phyloP scores from a whole-genome alignment of 2,113 vertebrate genomes.

The Morone saxatilis region DNA sequence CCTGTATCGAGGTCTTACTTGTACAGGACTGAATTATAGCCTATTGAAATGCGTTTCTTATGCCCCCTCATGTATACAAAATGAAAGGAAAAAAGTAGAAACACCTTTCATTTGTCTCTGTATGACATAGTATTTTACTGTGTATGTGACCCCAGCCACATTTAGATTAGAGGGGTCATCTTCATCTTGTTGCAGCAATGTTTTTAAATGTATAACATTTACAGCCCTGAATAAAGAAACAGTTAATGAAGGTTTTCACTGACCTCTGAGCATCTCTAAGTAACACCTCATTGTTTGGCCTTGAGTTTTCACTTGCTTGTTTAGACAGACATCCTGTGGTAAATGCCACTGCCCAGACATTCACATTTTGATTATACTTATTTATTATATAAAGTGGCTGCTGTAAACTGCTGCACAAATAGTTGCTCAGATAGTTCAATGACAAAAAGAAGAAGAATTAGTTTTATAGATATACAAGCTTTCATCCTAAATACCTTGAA shows the following conservation, averaged over 20 bases:
- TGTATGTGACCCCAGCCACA: conserved; percentile 10
- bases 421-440: conserved; percentile 1
- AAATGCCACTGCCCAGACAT: conserved; percentile 63
- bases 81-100: not conserved
- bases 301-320: conserved; percentile 61
- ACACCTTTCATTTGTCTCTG: not conserved
- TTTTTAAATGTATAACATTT: conserved; percentile 57
- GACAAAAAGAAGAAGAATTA: not conserved
- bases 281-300: conserved; percentile 72
- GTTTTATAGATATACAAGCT: not conserved
- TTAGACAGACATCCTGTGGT: conserved; percentile 54
- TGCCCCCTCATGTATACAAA: not conserved
- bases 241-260: conserved; percentile 57
- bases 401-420: conserved; percentile 4
- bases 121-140: conserved; percentile 20
- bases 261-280: conserved; percentile 63
- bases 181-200: conserved; percentile 26
- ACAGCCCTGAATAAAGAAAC: conserved; percentile 49
- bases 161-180: conserved; percentile 44
- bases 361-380: conserved; percentile 13
- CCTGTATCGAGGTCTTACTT: too few relatives aligned
- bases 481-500: conserved; percentile 4
- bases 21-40: not conserved
- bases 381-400: conserved; percentile 15
- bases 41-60: not conserved